Base-by-base conservation (phyloP, 2,113 vertebrate species). In the Phyllostomus discolor region DNA sequence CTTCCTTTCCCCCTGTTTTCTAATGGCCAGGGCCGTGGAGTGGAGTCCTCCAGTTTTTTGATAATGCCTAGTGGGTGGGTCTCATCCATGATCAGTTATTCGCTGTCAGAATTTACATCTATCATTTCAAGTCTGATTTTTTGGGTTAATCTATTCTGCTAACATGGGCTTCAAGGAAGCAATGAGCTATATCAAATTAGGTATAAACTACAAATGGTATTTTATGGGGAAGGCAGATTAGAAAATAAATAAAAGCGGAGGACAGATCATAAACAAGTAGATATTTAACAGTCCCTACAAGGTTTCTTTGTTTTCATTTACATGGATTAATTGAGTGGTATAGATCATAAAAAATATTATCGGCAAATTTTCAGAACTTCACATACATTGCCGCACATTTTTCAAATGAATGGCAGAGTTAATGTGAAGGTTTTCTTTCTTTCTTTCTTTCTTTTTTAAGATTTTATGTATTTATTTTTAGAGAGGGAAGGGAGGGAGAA, bases 121-220 rank as follows among this genome's bases (percentile, higher is more conserved):
- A 97, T 97, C 96, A 98, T 98, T 98, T 98, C 96, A 98, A 97
- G 94, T 97, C 88, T 91, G 95, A 97, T 97, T 98, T 98, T 97
- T 98, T 19, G 54, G 96, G 97, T 98, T 88, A 97, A 98, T 98
- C 97, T 97, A 97, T 98, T 98, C 97, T 98, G 97, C 97, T 97
- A 97, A 97, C 91, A 95, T 93, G 95, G 96, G 64, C 81, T 82
- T 96, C 95, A 98, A 97, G 86, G 94, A 98, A 98, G 95, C 95
- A 98, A 90, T 64, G 90, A 83, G 95, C 90, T 97, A 94, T 98
- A 98, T 96, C 97, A 95, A 98, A 98, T 98, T 97, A 98, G 96
- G 82, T 96, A 88, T 89, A 94, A 96, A 97, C 91, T 97, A 97
- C 96, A 98, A 98, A 98, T 98, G 97, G 62, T 96, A 97, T 98